phyloP scores from a whole-genome alignment of 2,888 invertebrate species.

The Hyppa rectilinea region DNA sequence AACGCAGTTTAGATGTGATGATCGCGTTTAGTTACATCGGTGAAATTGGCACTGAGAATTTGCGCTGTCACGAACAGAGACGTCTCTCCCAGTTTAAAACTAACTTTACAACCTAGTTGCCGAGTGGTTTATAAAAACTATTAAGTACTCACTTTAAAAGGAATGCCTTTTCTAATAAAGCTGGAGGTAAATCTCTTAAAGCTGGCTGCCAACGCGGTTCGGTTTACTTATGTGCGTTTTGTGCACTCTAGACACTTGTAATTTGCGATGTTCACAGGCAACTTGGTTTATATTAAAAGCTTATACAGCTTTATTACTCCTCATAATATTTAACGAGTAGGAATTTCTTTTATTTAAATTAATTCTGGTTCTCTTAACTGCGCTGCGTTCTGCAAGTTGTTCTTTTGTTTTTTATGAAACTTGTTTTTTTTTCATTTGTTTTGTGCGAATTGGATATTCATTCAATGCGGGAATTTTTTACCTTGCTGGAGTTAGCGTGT shows the following conservation, averaged over 20 bases:
- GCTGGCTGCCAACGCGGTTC: conserved; percentile 42
- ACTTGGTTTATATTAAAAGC: conserved; percentile 57
- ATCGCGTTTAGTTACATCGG: too few species aligned
- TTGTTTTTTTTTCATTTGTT: conserved; percentile 1
- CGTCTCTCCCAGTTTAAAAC: conserved; percentile 28
- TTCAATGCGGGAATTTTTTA: neutral
- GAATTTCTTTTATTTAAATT: conserved; percentile 38
- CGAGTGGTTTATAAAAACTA: conserved; percentile 65
- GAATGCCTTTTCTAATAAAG: conserved; percentile 73
- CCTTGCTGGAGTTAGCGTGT: neutral
- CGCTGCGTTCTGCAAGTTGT: neutral
- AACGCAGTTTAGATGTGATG: too few species aligned
- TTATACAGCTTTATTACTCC: conserved; percentile 39
- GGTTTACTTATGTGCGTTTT: conserved; percentile 55
- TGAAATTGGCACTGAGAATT: too few species aligned
- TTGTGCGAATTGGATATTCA: neutral
- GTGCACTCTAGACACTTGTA: conserved; percentile 60
- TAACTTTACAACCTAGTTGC: conserved; percentile 45
- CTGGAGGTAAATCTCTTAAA: conserved; percentile 69
- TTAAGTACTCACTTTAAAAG: conserved; percentile 63
- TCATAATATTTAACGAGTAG: conserved; percentile 40
- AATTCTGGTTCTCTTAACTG: neutral
- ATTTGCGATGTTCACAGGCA: conserved; percentile 55
- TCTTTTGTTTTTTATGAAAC: conserved; percentile 3
- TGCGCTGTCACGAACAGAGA: conserved; percentile 33